Conservation (phyloP, 2,797 vertebrate species). For the Triplophysa bombifrons region DNA sequence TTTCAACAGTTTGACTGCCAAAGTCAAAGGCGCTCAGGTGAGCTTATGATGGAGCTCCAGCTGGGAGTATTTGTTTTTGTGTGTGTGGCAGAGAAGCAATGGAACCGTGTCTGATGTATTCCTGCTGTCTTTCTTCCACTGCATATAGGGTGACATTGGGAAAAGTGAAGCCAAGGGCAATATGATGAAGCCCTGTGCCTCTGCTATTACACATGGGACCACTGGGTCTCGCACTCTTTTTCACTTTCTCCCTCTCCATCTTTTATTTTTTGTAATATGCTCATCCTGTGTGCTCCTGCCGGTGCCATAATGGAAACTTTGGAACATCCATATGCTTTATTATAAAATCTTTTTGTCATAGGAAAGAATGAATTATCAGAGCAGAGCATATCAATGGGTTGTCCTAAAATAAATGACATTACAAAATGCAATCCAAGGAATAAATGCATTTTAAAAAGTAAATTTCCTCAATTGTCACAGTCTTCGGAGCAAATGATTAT, state of each 20-base stretch:
- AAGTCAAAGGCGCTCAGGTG: constrained; percentile 75
- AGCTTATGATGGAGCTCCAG: constrained; percentile 72
- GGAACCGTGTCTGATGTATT: constrained; percentile 80
- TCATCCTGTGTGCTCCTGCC: not conserved
- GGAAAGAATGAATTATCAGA: not conserved
- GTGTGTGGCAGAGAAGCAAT: constrained; percentile 71
- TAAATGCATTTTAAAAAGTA: not conserved
- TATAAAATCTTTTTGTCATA: not conserved
- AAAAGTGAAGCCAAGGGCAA: constrained; percentile 78
- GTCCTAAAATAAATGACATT: not conserved
- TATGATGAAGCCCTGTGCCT: constrained; percentile 86
- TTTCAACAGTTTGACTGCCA: constrained; percentile 71
- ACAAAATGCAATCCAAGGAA: not conserved
- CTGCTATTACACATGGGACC: constrained; percentile 74
- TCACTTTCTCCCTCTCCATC: constrained; percentile 52
- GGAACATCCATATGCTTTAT: constrained; percentile 4
- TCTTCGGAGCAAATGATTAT: constrained; percentile 6
- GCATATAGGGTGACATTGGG: constrained; percentile 79
- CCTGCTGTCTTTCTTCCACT: constrained; percentile 74
- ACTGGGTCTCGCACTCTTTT: constrained; percentile 74
- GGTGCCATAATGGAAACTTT: not conserved
- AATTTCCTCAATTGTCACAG: not conserved
- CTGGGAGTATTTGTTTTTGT: constrained; percentile 58
- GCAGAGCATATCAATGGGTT: not conserved
- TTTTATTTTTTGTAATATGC: constrained; percentile 16